phyloP scores from a whole-genome alignment of 2,797 vertebrate genomes.

The Serranus cabrilla region DNA sequence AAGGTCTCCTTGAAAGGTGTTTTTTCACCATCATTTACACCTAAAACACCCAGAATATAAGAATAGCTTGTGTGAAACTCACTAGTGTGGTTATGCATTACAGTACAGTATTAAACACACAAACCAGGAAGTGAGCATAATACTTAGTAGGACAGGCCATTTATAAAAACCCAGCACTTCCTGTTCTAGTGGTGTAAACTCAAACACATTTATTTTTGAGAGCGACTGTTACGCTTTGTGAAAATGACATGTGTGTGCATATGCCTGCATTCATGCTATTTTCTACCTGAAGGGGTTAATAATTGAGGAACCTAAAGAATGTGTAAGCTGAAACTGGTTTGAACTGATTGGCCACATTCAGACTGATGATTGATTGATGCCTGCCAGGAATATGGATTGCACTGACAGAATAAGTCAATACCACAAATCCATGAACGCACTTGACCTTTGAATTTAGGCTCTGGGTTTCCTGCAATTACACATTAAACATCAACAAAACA shows the following conservation, averaged over 20 bases:
- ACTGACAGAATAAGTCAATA: slow-evolving; percentile 58
- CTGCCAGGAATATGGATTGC: slow-evolving; percentile 59
- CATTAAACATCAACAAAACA: slow-evolving; percentile 19
- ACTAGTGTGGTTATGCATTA: slow-evolving; percentile 25
- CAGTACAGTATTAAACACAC: slow-evolving; percentile 30
- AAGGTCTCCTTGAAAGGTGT: not conserved
- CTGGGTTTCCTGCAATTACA: slow-evolving; percentile 8
- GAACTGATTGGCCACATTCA: slow-evolving; percentile 64
- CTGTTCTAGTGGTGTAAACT: slow-evolving; percentile 50
- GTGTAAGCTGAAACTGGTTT: slow-evolving; percentile 62
- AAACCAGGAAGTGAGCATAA: slow-evolving; percentile 58
- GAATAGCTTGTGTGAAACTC: slow-evolving; percentile 23
- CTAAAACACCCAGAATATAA: not conserved
- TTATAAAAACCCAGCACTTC: slow-evolving; percentile 47
- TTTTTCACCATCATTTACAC: slow-evolving; percentile 25
- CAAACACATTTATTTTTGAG: slow-evolving; percentile 43
- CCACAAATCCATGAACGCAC: slow-evolving; percentile 48
- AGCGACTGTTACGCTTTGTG: slow-evolving; percentile 16
- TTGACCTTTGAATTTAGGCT: slow-evolving; percentile 54
- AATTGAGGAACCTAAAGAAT: slow-evolving; percentile 59
- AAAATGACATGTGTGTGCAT: not conserved
- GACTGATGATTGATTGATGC: slow-evolving; percentile 71
- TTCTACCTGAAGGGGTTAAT: slow-evolving; percentile 53
- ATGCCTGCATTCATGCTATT: not conserved
- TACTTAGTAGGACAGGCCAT: slow-evolving; percentile 43